Percentiles rank a stretch among this genome's conserved stretches.
phyloP scores from a whole-genome alignment of 2,797 vertebrate genomes.

The Parambassis ranga region DNA sequence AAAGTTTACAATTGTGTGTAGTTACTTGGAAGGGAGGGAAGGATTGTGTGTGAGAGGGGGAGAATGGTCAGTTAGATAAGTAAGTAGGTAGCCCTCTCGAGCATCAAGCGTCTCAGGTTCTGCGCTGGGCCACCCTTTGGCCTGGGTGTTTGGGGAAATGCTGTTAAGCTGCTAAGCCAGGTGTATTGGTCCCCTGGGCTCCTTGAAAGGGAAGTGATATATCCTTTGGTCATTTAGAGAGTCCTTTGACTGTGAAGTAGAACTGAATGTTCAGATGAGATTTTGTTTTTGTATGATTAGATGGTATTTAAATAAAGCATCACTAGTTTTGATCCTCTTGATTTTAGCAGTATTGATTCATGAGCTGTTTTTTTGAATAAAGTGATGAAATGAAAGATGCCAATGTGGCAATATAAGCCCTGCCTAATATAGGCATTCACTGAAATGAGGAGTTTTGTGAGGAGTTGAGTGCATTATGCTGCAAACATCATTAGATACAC shows the following conservation, averaged over 20 bases:
- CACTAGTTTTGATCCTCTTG: background rate
- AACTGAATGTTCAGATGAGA: constrained; percentile 40
- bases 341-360: background rate
- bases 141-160: constrained; percentile 78
- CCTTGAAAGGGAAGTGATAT: constrained; percentile 79
- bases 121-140: constrained; percentile 75
- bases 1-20: constrained; percentile 28
- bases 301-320: background rate
- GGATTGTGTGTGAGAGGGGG: background rate
- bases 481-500: constrained; percentile 74
- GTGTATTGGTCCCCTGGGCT: constrained; percentile 83
- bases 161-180: constrained; percentile 86
- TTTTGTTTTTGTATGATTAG: background rate
- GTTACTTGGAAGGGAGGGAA: constrained; percentile 17
- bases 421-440: constrained; percentile 42
- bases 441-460: constrained; percentile 38
- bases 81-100: constrained; percentile 60
- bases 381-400: background rate
- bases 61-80: constrained; percentile 71
- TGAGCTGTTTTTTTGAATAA: background rate
- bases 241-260: constrained; percentile 46
- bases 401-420: background rate
- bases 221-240: constrained; percentile 69
- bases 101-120: constrained; percentile 81
- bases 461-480: constrained; percentile 59